Base-by-base conservation (phyloP, 2,888 invertebrate genomes). In the Cantharis nigra region DNA sequence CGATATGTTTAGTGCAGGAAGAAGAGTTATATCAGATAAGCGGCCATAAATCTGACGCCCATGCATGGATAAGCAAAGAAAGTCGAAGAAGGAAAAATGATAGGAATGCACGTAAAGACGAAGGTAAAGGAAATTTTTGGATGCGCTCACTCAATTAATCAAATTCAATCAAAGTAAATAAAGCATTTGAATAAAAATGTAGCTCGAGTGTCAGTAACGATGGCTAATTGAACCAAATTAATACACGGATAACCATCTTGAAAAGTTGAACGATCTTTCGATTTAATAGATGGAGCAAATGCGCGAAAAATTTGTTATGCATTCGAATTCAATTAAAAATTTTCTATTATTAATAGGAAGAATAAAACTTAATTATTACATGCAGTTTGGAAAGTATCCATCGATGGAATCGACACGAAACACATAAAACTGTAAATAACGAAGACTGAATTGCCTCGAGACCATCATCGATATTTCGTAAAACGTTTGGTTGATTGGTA, bases 181-280 rank as follows among this genome's bases (percentile, higher is more conserved):
- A 49, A 49, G 49, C 49, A n/a, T 49, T 49, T 49, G 49, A 49
- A 67, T 67, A 67, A 67, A 67, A 67, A 23, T 67, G 49, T 49
- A 49, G 49, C 49, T 49, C 49, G 49, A 49, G n/a, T 49, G 49
- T 49, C 49, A 49, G 49, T 67, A 67, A 67, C n/a, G 23, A 67
- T 26, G 65, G 20, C 23, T 67, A 67, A 67, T 67, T 67, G 65
- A 67, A 18, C 65, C 65, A n/a, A 23, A 67, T 67, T 67, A 67
- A 67, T 18, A 67, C 23, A 67, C 49, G 49, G 49, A 49, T 49
- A 49, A 9, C 49, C n/a, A 49, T 49, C 49, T 67, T n/a, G 13
- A 26, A 67, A 67, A 67, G 65, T 67, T 67, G 65, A 67, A 67
- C 18, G 65, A 67, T 67, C 65, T 67, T 67, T 67, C 26, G 65